Evolutionary conservation across 2,888 invertebrate species (phyloP).

Genomic region (Agonopterix arenella): DNA sequence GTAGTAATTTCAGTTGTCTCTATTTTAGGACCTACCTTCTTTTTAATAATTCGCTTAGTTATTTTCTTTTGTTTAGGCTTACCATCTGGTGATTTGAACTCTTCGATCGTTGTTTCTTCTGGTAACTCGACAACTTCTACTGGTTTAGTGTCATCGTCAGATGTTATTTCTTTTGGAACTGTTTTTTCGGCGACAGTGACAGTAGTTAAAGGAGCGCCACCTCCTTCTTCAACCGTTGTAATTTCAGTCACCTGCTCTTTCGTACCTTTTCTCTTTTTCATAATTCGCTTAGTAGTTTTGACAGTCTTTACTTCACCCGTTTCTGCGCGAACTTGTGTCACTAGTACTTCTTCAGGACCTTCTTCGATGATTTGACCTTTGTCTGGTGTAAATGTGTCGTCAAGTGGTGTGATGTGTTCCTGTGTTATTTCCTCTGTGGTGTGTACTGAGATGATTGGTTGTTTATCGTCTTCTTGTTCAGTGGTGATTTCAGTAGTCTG

Average conservation of each 20-base stretch:
- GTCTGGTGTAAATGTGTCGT: too few species aligned
- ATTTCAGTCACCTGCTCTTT: too few species aligned
- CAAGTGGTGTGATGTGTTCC: conserved; percentile 13
- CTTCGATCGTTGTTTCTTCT: conserved; percentile 31
- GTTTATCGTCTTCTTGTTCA: conserved; percentile 9
- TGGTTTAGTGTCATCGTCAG: conserved; percentile 13
- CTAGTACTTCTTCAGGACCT: too few species aligned
- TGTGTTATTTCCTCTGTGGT: conserved; percentile 28
- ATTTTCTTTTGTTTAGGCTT: conserved; percentile 33
- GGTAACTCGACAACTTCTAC: conserved; percentile 18
- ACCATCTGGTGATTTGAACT: conserved; percentile 26
- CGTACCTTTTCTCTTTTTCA: too few species aligned
- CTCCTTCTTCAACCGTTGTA: too few species aligned
- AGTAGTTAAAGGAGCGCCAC: too few species aligned
- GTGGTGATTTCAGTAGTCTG: conserved; percentile 14
- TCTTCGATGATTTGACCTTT: too few species aligned
- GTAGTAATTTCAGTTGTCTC: conserved; percentile 17
- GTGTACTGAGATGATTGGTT: conserved; percentile 20
- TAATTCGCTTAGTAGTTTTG: too few species aligned
- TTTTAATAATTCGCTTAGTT: conserved; percentile 23
- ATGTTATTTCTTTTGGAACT: too few species aligned
- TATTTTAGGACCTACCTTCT: conserved; percentile 26
- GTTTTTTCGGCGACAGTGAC: too few species aligned
- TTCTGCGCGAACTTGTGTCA: too few species aligned
- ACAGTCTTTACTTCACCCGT: too few species aligned